Conservation (phyloP, 2,797 vertebrate species). For the Crocodylus rhombifer region DNA sequence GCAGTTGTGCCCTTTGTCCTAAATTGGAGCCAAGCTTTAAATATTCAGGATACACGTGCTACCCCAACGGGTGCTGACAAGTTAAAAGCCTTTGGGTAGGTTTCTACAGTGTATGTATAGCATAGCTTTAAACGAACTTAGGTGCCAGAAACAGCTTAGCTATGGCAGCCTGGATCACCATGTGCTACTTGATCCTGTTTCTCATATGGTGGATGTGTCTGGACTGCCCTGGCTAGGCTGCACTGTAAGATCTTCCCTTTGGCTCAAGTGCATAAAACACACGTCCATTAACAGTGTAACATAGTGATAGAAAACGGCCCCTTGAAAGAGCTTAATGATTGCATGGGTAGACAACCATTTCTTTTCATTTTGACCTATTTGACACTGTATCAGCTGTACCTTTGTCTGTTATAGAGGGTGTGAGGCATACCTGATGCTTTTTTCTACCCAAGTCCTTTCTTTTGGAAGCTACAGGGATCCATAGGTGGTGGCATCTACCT, state of each 20-base stretch:
- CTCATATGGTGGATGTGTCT: neutral
- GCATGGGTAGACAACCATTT: neutral
- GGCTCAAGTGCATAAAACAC: neutral
- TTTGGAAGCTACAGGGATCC: neutral
- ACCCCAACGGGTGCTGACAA: no score
- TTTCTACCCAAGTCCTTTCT: neutral
- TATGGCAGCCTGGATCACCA: neutral
- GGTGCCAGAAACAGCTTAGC: neutral
- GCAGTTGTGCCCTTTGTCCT: no score
- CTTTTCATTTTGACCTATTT: neutral
- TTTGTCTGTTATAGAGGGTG: neutral
- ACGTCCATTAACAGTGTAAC: neutral
- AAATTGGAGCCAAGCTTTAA: no score
- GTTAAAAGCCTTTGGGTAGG: no score
- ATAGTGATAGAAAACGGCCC: neutral
- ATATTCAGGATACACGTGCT: no score
- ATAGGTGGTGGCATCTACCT: neutral
- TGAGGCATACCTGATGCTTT: neutral
- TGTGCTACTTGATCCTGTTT: neutral
- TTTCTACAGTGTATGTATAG: no score
- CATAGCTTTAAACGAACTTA: rapidly evolving
- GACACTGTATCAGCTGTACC: neutral
- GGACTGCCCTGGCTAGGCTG: neutral
- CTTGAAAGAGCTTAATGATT: neutral
- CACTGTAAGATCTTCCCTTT: neutral